Evolutionary conservation across 1,140 invertebrate genomes (phyloP).

Genomic region (Leptestheria dahalacensis): DNA sequence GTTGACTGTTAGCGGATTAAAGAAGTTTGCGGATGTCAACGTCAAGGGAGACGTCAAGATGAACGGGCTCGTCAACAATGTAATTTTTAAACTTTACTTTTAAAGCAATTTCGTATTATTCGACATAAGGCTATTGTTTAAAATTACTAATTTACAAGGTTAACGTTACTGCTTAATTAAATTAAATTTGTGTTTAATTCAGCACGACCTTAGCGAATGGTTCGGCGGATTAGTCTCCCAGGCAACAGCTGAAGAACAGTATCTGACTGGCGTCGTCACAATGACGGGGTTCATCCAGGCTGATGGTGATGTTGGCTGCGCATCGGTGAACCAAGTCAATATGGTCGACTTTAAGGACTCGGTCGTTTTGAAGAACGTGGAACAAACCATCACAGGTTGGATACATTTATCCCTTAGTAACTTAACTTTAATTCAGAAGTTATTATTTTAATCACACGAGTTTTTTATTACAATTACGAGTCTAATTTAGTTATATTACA

Average conservation of each 20-base stretch:
- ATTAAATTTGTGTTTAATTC: background rate
- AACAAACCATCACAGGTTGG: conserved; percentile 4
- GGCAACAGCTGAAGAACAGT: background rate
- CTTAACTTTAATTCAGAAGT: background rate
- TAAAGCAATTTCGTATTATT: background rate
- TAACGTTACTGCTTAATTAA: background rate
- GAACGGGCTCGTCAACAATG: background rate
- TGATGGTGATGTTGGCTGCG: background rate
- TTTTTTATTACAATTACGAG: no score
- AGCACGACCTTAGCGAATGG: background rate
- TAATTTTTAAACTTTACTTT: background rate
- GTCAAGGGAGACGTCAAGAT: background rate
- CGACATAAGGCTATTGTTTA: no score
- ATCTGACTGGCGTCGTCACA: background rate
- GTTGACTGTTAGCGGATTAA: background rate
- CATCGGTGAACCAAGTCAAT: background rate
- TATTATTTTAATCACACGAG: no score
- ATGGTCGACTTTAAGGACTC: background rate
- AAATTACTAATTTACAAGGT: no score
- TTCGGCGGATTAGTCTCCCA: background rate
- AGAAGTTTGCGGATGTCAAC: background rate
- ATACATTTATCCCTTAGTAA: background rate
- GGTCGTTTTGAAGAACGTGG: background rate
- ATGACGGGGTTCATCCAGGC: background rate
- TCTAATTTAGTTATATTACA: no score